Percentiles rank a stretch among this genome's conserved stretches.
These are phyloP conservation scores for Hydractinia echinata DNA, from an alignment of 30 jellyfish, hydroid and myxozoan genomes.

Conservation along the genomic window DNA sequence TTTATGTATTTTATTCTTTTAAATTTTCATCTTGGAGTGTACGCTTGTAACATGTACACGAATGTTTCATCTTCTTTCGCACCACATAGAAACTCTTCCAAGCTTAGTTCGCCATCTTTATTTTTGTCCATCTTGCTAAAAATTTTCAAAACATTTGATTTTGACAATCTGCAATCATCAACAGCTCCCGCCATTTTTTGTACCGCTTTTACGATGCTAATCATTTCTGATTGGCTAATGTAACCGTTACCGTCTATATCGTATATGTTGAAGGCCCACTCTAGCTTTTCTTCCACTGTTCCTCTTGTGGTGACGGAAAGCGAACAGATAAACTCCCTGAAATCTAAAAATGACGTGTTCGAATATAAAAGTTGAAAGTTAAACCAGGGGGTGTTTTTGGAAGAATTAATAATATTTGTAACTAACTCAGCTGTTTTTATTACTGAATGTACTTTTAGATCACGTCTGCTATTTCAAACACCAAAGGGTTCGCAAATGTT, in stretches of 20 bases:
- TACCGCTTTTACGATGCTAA: constrained; percentile 65
- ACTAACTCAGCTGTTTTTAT: no score
- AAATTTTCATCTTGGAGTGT: constrained; percentile 18
- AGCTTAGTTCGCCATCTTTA: constrained; percentile 65
- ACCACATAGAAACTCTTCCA: constrained; percentile 79
- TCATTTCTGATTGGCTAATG: constrained; percentile 60
- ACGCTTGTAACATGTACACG: constrained; percentile 70
- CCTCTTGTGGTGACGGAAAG: constrained; percentile 92
- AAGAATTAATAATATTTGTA: no score
- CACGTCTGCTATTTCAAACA: no score
- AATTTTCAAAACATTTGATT: constrained; percentile 50
- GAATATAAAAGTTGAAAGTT: neutral
- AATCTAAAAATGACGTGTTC: constrained; percentile 37
- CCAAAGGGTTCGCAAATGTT: no score
- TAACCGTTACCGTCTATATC: constrained; percentile 91
- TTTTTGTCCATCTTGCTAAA: constrained; percentile 62
- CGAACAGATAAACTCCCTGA: constrained; percentile 86
- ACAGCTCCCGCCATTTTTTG: constrained; percentile 82
- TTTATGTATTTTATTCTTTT: neutral
- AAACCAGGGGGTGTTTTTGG: no score
- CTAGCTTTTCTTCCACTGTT: constrained; percentile 64
- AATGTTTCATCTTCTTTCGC: constrained; percentile 72
- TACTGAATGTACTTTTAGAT: no score
- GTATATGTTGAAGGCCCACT: constrained; percentile 77
- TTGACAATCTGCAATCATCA: constrained; percentile 52